A percentile compares a stretch with the other conserved stretches of the same genome.
These are phyloP conservation scores for Sterrhoptilus dennistouni DNA, from an alignment of 2,113 vertebrate genomes.

Conservation along the genomic window DNA sequence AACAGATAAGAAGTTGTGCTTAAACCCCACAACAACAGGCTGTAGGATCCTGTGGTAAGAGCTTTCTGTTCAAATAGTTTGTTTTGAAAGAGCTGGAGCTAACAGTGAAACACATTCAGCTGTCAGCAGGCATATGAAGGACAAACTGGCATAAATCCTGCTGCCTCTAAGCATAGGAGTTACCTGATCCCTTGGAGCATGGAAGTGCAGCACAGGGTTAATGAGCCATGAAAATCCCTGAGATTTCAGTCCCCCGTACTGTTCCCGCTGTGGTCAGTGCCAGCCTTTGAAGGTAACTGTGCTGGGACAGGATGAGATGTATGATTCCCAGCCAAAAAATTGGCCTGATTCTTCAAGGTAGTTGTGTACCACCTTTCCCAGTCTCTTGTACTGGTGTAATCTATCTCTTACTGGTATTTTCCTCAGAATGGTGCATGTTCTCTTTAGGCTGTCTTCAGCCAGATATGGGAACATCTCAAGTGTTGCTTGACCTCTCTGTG, in stretches of 20 bases:
- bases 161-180: not conserved
- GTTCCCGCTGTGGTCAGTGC: not conserved
- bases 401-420: not conserved
- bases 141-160: not conserved
- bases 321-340: not conserved
- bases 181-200: not conserved
- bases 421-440: not conserved
- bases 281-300: not conserved
- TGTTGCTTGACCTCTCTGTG: not conserved
- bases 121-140: constrained; percentile 31
- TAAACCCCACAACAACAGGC: constrained; percentile 68
- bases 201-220: not conserved
- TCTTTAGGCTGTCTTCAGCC: not conserved
- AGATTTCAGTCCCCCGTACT: not conserved
- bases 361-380: not conserved
- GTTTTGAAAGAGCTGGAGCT: constrained; percentile 51
- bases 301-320: not conserved
- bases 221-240: not conserved
- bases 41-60: constrained; percentile 57
- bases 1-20: constrained; percentile 77
- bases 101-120: constrained; percentile 13
- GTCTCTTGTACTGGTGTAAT: not conserved
- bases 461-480: not conserved
- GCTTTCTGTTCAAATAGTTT: constrained; percentile 51
- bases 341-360: not conserved